Percentiles rank a stretch among this genome's conserved stretches.
Evolutionary conservation across 2,797 vertebrate species (phyloP).

Genomic region (Ispidina lecontei): DNA sequence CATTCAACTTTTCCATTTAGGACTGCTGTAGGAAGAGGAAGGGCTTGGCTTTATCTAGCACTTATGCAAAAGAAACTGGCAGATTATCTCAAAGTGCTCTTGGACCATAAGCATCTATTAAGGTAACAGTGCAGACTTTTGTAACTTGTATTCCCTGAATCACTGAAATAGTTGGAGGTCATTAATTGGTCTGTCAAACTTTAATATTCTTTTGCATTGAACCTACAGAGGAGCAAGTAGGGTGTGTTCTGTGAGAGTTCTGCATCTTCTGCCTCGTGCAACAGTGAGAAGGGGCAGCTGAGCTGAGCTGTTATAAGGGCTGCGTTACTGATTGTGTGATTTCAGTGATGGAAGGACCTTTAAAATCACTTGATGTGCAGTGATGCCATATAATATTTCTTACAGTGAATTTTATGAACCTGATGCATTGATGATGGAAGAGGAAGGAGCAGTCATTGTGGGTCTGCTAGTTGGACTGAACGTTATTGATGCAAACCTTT

Average conservation of each 20-base stretch:
- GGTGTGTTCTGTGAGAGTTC: neutral
- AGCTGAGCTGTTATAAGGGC: neutral
- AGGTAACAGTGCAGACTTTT: constrained; percentile 59
- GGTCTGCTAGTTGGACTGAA: constrained; percentile 96
- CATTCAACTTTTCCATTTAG: constrained; percentile 74
- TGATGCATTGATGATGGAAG: constrained; percentile 92
- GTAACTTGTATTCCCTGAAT: neutral
- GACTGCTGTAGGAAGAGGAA: constrained; percentile 90
- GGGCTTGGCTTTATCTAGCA: constrained; percentile 96
- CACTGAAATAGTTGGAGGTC: neutral
- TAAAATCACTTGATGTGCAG: neutral
- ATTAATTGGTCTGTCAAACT: neutral
- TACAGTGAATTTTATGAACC: constrained; percentile 95
- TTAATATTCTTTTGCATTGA: neutral
- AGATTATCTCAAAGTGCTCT: constrained; percentile 92
- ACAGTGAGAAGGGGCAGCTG: neutral
- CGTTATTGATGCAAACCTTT: constrained; percentile 98
- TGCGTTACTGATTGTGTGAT: neutral
- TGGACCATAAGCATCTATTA: constrained; percentile 91
- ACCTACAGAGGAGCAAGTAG: neutral
- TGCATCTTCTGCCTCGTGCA: neutral
- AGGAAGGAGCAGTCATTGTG: constrained; percentile 93
- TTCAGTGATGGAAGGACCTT: neutral
- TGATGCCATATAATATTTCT: neutral
- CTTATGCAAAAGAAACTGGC: constrained; percentile 98